Evolutionary conservation across 1,140 invertebrate genomes (phyloP).

Genomic region (Drosophila bocqueti): DNA sequence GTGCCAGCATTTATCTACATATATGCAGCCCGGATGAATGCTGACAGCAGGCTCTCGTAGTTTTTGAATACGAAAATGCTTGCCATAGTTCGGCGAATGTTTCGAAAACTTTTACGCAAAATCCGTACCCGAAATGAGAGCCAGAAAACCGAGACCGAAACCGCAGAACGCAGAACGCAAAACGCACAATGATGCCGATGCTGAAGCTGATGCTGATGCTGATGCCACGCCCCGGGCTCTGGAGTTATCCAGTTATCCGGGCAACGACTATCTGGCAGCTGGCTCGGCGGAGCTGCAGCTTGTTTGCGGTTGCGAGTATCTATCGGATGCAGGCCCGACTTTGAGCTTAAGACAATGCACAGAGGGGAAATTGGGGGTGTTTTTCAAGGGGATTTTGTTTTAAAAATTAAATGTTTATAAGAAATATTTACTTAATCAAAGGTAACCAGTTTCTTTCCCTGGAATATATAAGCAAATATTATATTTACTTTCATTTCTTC

Average conservation of each 20-base stretch:
- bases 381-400: too few relatives aligned
- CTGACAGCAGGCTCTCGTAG: constrained; percentile 69
- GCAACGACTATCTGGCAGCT: constrained; percentile 47
- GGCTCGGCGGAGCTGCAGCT: constrained; percentile 61
- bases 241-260: constrained; percentile 22
- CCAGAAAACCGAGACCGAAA: constrained; percentile 42
- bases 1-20: constrained; percentile 43
- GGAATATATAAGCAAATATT: not conserved
- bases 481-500: not conserved
- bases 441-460: not conserved
- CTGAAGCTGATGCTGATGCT: not conserved
- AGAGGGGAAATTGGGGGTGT: not conserved
- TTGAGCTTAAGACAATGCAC: constrained; percentile 38
- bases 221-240: constrained; percentile 22
- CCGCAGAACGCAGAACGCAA: constrained; percentile 70
- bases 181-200: constrained; percentile 44
- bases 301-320: constrained; percentile 74
- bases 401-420: not conserved
- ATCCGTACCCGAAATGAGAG: constrained; percentile 43
- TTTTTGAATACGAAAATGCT: constrained; percentile 78
- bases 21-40: constrained; percentile 50
- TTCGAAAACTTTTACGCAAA: constrained; percentile 75
- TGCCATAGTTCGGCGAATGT: constrained; percentile 73
- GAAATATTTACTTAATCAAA: not conserved
- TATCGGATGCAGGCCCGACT: constrained; percentile 62